Conservation (phyloP, 2,113 vertebrate species). For the Ptyas mucosa region DNA sequence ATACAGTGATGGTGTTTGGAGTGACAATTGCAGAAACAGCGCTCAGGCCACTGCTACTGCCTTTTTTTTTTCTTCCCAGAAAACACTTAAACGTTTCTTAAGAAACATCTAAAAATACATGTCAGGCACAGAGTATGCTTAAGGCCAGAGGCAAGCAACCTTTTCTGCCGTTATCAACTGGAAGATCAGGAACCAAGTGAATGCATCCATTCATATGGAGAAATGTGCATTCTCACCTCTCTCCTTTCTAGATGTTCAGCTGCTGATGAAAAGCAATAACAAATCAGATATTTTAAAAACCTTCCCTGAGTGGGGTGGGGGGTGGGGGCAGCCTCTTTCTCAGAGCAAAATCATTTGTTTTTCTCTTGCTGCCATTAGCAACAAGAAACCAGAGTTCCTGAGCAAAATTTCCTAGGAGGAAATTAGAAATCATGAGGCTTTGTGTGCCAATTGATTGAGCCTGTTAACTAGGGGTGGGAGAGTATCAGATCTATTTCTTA, state of each 20-base stretch:
- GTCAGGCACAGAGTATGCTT: constrained; percentile 39
- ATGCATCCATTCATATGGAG: background rate
- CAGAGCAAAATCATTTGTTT: background rate
- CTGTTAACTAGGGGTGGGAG: background rate
- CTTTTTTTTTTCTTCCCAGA: background rate
- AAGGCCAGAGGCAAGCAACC: background rate
- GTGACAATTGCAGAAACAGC: background rate
- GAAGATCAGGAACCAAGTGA: background rate
- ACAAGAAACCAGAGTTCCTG: background rate
- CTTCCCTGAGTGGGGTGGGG: background rate
- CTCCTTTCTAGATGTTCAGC: background rate
- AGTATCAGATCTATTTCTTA: background rate
- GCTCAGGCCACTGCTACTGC: background rate
- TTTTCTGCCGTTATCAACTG: background rate
- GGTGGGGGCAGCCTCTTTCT: background rate
- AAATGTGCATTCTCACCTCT: background rate
- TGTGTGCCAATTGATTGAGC: background rate
- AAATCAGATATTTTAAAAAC: background rate
- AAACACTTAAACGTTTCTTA: background rate
- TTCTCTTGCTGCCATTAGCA: background rate
- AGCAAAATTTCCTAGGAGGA: background rate
- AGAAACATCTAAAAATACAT: constrained; percentile 51
- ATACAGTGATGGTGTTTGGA: background rate
- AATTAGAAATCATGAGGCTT: background rate
- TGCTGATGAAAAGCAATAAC: background rate